These are phyloP conservation scores for Morpho achilles DNA, from an alignment of 2,888 invertebrate genomes.

Conservation along the genomic window DNA sequence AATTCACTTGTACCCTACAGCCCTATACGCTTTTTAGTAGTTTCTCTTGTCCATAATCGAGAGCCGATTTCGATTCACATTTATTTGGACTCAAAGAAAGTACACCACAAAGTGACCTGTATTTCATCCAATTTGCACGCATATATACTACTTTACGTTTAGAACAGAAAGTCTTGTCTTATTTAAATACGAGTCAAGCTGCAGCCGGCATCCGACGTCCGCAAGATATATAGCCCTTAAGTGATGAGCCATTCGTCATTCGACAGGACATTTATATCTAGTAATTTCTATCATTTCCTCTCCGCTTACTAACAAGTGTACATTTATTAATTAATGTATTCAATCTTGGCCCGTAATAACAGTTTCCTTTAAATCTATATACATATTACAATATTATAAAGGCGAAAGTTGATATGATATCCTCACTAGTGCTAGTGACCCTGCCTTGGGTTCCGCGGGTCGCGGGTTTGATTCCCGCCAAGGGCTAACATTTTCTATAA, in stretches of 20 bases:
- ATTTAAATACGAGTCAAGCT: slow-evolving; percentile 10
- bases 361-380: slow-evolving; percentile 5
- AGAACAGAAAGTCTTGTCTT: background rate
- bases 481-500: no score
- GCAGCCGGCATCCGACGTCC: slow-evolving; percentile 15
- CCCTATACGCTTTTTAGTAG: background rate
- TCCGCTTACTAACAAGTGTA: slow-evolving; percentile 3
- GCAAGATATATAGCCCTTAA: slow-evolving; percentile 16
- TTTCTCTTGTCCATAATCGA: background rate
- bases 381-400: no score
- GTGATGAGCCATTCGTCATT: slow-evolving; percentile 16
- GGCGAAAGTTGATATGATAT: no score
- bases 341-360: slow-evolving; percentile 6
- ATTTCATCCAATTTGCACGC: background rate
- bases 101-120: no score
- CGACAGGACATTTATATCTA: slow-evolving; percentile 17
- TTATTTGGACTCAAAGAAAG: background rate
- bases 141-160: background rate
- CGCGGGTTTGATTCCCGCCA: no score
- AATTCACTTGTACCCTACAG: no score
- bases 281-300: slow-evolving; percentile 20
- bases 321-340: slow-evolving; percentile 9
- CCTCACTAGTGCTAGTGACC: no score
- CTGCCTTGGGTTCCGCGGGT: no score
- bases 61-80: background rate